Evolutionary conservation across 2,888 invertebrate species (phyloP).

Genomic region (Troilus luridus): DNA sequence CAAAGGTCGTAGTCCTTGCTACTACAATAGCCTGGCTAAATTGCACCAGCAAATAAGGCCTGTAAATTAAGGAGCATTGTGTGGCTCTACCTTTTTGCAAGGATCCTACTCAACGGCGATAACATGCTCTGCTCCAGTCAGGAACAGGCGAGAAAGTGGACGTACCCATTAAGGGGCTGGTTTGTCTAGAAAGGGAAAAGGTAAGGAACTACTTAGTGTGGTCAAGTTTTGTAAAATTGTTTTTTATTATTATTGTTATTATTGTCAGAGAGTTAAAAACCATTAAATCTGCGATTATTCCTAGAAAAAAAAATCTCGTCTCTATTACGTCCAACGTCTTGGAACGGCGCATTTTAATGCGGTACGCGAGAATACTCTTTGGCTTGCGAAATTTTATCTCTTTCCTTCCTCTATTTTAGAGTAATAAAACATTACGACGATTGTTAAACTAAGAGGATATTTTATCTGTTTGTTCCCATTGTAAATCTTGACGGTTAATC

Average conservation of each 20-base stretch:
- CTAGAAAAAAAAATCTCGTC: not conserved
- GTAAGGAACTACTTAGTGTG: not conserved
- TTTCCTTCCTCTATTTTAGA: not conserved
- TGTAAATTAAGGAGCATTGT: conserved; percentile 37
- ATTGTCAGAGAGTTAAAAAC: not conserved
- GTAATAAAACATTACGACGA: not conserved
- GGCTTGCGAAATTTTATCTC: conserved; percentile 3
- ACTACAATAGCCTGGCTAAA: not conserved
- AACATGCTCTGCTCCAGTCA: not conserved
- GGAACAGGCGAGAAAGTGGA: conserved; percentile 28
- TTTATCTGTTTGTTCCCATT: not conserved
- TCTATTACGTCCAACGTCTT: not conserved
- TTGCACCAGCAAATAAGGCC: conserved; percentile 33
- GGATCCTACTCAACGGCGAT: not conserved
- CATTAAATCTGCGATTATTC: conserved; percentile 17
- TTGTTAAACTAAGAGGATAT: not conserved
- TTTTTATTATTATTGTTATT: not conserved
- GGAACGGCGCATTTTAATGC: not conserved
- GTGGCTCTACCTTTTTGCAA: conserved; percentile 15
- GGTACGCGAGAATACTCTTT: not conserved
- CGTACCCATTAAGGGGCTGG: not conserved
- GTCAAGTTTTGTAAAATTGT: not conserved
- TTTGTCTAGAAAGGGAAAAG: conserved; percentile 2
- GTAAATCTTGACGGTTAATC: not conserved
- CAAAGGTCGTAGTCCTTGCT: conserved; percentile 22